Conservation (phyloP, 2,888 invertebrate species). For the Luperina nickerlii region DNA sequence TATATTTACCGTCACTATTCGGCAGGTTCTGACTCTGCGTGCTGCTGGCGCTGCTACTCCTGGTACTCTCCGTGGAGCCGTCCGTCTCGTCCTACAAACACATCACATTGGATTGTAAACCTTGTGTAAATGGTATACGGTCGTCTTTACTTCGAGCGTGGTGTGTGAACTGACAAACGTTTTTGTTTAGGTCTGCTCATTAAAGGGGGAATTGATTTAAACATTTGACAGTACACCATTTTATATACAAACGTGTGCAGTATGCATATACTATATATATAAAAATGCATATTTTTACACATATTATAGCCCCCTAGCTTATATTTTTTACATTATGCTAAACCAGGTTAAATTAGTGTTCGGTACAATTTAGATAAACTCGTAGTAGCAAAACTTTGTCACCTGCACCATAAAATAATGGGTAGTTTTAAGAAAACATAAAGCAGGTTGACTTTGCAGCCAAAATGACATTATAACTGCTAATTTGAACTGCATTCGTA, state of each 20-base stretch:
- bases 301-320: slow-evolving; percentile 38
- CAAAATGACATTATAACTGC: not conserved
- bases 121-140: slow-evolving; percentile 27
- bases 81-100: slow-evolving; percentile 91
- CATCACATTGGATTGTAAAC: slow-evolving; percentile 16
- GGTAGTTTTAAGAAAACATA: not conserved
- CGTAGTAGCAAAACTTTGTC: not conserved
- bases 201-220: slow-evolving; percentile 1
- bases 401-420: not conserved
- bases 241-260: slow-evolving; percentile 38
- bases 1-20: slow-evolving; percentile 83
- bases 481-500: not conserved
- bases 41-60: slow-evolving; percentile 85
- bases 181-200: not conserved
- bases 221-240: slow-evolving; percentile 40
- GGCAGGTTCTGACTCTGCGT: slow-evolving; percentile 86
- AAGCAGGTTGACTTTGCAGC: not conserved
- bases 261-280: not conserved
- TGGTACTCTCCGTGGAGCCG: slow-evolving; percentile 84
- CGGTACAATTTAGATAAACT: not conserved
- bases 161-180: slow-evolving; percentile 50
- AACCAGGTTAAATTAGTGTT: slow-evolving; percentile 6
- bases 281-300: slow-evolving; percentile 36
- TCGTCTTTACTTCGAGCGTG: slow-evolving; percentile 45
- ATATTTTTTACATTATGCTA: slow-evolving; percentile 18